These are phyloP conservation scores for Microplitis mediator DNA, from an alignment of 1,140 invertebrate genomes.

Conservation along the genomic window DNA sequence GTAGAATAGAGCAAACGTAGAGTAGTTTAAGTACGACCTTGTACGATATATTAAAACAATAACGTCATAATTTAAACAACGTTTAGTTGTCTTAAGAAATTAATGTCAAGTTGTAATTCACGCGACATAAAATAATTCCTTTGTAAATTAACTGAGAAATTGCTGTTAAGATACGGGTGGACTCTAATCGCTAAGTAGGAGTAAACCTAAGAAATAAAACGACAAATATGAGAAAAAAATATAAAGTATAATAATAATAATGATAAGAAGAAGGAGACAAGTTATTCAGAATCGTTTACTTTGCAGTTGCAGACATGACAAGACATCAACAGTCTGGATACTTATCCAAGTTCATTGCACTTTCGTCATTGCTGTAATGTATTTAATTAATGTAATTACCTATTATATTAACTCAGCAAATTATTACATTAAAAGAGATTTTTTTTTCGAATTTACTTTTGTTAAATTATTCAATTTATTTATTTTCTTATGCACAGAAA, in stretches of 20 bases:
- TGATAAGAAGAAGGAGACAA: background rate
- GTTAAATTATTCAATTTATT: no score
- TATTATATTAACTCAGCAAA: background rate
- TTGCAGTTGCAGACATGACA: background rate
- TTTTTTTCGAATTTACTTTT: background rate
- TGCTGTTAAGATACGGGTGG: background rate
- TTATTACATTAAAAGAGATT: background rate
- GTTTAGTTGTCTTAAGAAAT: background rate
- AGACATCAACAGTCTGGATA: conserved; percentile 1
- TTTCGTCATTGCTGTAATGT: conserved; percentile 19
- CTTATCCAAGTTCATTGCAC: conserved; percentile 26
- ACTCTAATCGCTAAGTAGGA: no score
- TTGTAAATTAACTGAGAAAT: conserved; percentile 9
- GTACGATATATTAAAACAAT: background rate
- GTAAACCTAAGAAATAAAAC: background rate
- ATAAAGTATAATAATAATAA: background rate
- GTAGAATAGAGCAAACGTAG: background rate
- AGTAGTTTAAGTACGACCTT: background rate
- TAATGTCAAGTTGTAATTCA: conserved; percentile 12
- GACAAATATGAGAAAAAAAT: conserved; percentile 7
- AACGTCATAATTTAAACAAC: background rate
- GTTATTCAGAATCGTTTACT: conserved; percentile 22
- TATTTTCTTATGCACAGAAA: no score
- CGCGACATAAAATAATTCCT: background rate
- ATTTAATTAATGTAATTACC: conserved; percentile 26